A percentile compares a stretch with the other conserved stretches of the same genome.
Evolutionary conservation across 1,140 invertebrate species (phyloP).

Genomic region (Scaptomyza pallida): DNA sequence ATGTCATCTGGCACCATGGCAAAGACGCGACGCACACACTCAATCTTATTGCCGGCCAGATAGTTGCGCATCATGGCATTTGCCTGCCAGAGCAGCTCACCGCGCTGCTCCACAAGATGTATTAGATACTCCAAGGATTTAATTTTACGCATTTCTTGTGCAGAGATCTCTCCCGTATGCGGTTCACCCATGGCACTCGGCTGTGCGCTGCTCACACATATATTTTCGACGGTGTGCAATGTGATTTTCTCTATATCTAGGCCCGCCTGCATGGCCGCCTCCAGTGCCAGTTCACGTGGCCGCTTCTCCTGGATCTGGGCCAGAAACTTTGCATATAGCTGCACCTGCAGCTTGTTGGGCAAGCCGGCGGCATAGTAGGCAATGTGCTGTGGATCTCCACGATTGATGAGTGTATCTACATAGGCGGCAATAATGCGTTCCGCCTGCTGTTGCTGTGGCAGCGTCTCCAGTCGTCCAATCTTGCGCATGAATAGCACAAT

Average conservation of each 20-base stretch:
- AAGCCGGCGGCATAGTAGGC: constrained; percentile 93
- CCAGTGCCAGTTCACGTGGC: constrained; percentile 85
- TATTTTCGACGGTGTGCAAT: constrained; percentile 90
- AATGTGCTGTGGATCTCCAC: constrained; percentile 90
- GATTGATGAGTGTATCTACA: constrained; percentile 89
- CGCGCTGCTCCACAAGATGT: constrained; percentile 90
- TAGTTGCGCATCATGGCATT: constrained; percentile 96
- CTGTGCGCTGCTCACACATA: constrained; percentile 86
- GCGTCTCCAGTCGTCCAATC: constrained; percentile 88
- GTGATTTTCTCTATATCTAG: constrained; percentile 93
- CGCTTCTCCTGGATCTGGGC: constrained; percentile 86
- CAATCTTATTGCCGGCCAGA: constrained; percentile 87
- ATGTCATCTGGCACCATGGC: constrained; percentile 88
- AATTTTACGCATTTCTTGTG: constrained; percentile 86
- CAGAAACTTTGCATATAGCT: constrained; percentile 91
- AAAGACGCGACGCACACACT: constrained; percentile 89
- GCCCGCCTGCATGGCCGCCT: constrained; percentile 89
- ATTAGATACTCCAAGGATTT: constrained; percentile 94
- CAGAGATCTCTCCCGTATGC: constrained; percentile 56
- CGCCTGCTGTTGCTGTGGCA: constrained; percentile 87
- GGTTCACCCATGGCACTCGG: constrained; percentile 43
- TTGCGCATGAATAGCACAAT: constrained; percentile 92
- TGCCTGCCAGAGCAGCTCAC: constrained; percentile 92
- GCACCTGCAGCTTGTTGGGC: constrained; percentile 88
- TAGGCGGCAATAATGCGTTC: constrained; percentile 90